Base-by-base conservation (phyloP, 2,888 invertebrate species). In the Xestia rhomboidea region DNA sequence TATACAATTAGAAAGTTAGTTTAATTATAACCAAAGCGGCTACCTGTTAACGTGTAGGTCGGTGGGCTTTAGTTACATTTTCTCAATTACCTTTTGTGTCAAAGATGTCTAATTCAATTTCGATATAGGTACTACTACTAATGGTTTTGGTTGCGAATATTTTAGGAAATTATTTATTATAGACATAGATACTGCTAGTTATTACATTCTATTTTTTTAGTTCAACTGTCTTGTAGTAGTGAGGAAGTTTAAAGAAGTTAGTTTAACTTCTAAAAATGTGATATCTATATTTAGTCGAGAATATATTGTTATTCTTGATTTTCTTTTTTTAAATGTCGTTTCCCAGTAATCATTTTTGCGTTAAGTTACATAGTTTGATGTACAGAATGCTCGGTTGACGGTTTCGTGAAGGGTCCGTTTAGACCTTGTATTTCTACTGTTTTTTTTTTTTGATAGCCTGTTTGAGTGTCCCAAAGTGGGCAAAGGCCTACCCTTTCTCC, bases 1-100 rank as follows among this genome's bases (percentile, higher is more conserved):
- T 83, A 79, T 41, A 70, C 72, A 83, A 81, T 81, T 83, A 81
- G 80, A 81, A 81, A 81, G 80, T 84, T 64, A 57, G 68, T 68
- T 84, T 81, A 81, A 68, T 81, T 84, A 83, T 84, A 84, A 64
- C 30, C 49, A 57, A 81, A 68, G 38, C 68, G 60, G 82, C 81
- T 84, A 79, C 79, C 38, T 78, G 79, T 83, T 78, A 60, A 51
- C 57, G 30, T 79, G 69, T 60, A 68, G 38, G 67, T 77, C 38
- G 38, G 46, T 34, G 11, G 57, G 38, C 21, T 30, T 60, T 60
- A 24, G 44, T 57, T 41, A 60, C n/a, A 57, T 64, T 77, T 77
- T 77, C 49, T 82, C 27, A 49, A n/a, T 80, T 76, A 30, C 41
- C 54, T 76, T 41, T 76, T 44, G 77, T 30, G 10, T 46, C 10